Base-by-base conservation (phyloP, 2,888 invertebrate genomes). In the Gonocerus acuteangulatus region DNA sequence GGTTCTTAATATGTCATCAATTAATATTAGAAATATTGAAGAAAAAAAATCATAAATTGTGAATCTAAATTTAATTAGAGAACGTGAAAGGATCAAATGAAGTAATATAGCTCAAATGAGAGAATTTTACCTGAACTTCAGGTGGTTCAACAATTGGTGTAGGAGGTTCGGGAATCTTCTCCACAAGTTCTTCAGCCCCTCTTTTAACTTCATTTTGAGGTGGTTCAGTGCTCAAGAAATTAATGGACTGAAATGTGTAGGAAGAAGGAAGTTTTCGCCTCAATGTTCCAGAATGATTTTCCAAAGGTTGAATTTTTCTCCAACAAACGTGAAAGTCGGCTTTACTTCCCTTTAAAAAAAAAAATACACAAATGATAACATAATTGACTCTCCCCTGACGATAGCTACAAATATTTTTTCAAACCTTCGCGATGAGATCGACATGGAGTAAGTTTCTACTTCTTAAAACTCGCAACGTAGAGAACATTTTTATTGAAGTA, bases 381-480 rank as follows among this genome's bases (percentile, higher is more conserved):
- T 11, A 49, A 23, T 32, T 11, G 23, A 49, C n/a, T n/a, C n/a
- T n/a, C n/a, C n/a, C n/a, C n/a, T n/a, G n/a, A n/a, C n/a, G n/a
- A n/a, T n/a, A n/a, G n/a, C n/a, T n/a, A n/a, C 11, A 11, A 23
- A 11, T 23, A 15, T n/a, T 27, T 9, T 27, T 27, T 18, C 7
- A 22, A 45, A 57, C 57, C 57, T 57, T 57, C 6, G 32, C n/a
- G 4, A 57, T 16, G 21, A 45, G 23, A 23, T 57, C 57, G 18
- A 57, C 32, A 47, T 42, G 32, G 45, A 16, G 23, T 18, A 47
- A 27, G 2, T 45, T 57, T 32, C 44, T 42, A 16, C 19, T 57
- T 34, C 57, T 11, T 11, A 57, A 9, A n/a, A 44, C 27, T 19
- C 45, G 23, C 16, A 57, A 32, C 0, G 57, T 57, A 27, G 57